Evolutionary conservation across 1,140 invertebrate species (phyloP), one percentile per base, ranked within the genome.

Genomic region (Procambarus clarkii): DNA sequence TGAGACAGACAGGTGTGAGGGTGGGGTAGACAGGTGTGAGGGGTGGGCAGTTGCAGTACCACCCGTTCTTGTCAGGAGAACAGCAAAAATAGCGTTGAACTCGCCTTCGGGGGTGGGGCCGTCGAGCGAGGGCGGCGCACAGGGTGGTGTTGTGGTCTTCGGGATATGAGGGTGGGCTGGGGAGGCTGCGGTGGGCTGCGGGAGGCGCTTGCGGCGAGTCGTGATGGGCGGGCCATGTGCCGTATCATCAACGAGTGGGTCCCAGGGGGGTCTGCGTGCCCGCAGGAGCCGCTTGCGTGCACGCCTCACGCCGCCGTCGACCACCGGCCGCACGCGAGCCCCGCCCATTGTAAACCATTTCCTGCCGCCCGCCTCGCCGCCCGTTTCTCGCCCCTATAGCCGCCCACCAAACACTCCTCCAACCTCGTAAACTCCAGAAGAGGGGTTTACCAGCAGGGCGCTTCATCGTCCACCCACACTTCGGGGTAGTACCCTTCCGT

Each of bases 161-260:
- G 44, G 44, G 45, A 15, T 60, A 9, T n/a, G 83, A 71, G 44
- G 64, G 18, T 45, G 11, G 60, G 54, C 58, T 24, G 82, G 60
- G 83, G 7, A 45, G 79, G 34, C 46, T 7, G 83, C 44, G 34
- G 83, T 58, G n/a, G n/a, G n/a, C 58, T 13, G 54, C 58, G 60
- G 64, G 60, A 45, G 60, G 13, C 46, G 64, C 83, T 46, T 18
- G 60, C 18, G 83, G 83, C 34, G 24, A 64, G 69, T 85, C 83
- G 83, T 85, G 83, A 85, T 85, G 83, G 83, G 83, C 83, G 83
- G 83, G 45, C 64, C 83, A 74, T 44, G 83, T 85, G 83, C 83
- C 83, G 83, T 85, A 85, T 85, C 83, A 85, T 85, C 83, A 85
- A 64, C 64, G 60, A 71, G 60, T 74, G 64, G 83, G 69, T 45